Percentiles rank a stretch among this genome's conserved stretches.
Evolutionary conservation across 2,113 vertebrate species (phyloP).

Genomic region (Anoura caudifer): DNA sequence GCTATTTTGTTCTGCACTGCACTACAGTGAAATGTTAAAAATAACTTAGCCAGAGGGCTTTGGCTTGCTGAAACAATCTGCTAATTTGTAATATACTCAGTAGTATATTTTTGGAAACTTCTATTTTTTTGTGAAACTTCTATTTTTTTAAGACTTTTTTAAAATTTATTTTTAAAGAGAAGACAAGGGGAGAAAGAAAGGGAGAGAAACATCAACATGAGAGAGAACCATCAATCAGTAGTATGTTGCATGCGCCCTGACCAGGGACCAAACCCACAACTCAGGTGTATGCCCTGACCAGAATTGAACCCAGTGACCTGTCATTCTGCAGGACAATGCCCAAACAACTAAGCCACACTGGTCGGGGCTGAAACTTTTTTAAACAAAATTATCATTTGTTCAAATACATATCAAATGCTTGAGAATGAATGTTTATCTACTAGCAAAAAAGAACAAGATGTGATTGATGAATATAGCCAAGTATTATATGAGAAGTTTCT

Average conservation of each 20-base stretch:
- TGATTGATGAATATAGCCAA: not conserved
- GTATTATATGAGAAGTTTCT: not conserved
- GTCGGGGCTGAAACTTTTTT: not conserved
- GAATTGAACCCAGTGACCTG: too few relatives aligned
- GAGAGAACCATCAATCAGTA: too few relatives aligned
- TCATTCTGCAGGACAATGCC: too few relatives aligned
- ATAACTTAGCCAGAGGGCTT: slow-evolving; percentile 35
- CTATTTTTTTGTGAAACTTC: not conserved
- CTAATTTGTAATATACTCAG: slow-evolving; percentile 71
- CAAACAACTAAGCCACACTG: too few relatives aligned
- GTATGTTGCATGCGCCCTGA: too few relatives aligned
- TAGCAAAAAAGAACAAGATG: not conserved
- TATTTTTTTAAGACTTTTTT: too few relatives aligned
- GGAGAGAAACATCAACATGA: too few relatives aligned
- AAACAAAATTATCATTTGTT: not conserved
- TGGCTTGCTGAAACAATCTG: slow-evolving; percentile 63
- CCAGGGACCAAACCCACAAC: too few relatives aligned
- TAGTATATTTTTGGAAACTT: not conserved
- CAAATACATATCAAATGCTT: not conserved
- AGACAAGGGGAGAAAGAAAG: too few relatives aligned
- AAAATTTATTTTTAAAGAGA: not conserved
- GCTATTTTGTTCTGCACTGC: not conserved
- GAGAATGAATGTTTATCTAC: not conserved
- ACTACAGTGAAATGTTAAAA: slow-evolving; percentile 62
- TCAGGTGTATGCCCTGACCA: too few relatives aligned